These are phyloP conservation scores for Mythimna impura DNA, from an alignment of 2,888 invertebrate genomes.

Conservation along the genomic window DNA sequence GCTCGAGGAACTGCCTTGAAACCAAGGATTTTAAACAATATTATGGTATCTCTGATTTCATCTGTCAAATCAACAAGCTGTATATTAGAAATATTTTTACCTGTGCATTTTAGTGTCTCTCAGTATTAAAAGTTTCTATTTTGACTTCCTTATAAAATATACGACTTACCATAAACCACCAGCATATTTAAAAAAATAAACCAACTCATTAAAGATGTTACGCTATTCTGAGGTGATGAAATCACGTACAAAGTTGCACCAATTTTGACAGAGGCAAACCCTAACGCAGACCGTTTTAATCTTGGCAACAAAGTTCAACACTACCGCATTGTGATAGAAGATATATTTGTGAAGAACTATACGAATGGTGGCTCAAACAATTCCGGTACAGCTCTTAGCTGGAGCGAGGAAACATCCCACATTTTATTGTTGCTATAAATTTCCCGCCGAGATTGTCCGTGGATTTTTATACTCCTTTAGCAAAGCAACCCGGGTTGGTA, in stretches of 20 bases:
- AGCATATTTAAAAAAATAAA: slow-evolving; percentile 43
- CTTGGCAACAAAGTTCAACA: slow-evolving; percentile 61
- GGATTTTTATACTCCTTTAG: slow-evolving; percentile 84
- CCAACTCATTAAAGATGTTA: slow-evolving; percentile 43
- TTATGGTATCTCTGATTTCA: slow-evolving; percentile 15
- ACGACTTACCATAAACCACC: slow-evolving; percentile 18
- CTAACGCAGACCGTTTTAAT: slow-evolving; percentile 60
- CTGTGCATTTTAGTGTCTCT: background rate
- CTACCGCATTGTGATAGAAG: slow-evolving; percentile 63
- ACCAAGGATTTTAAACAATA: slow-evolving; percentile 41
- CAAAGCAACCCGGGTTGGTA: slow-evolving; percentile 54
- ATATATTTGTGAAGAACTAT: slow-evolving; percentile 67
- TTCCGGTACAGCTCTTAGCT: slow-evolving; percentile 76
- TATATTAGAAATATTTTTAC: background rate
- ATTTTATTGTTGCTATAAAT: slow-evolving; percentile 89
- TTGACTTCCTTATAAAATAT: slow-evolving; percentile 42
- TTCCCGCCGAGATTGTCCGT: slow-evolving; percentile 87
- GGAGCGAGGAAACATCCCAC: slow-evolving; percentile 82
- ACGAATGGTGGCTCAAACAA: slow-evolving; percentile 64
- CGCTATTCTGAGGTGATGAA: slow-evolving; percentile 46
- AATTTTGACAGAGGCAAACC: slow-evolving; percentile 58
- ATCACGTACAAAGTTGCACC: slow-evolving; percentile 63
- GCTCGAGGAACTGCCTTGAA: slow-evolving; percentile 50
- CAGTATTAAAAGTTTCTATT: slow-evolving; percentile 28
- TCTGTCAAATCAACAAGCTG: slow-evolving; percentile 1